phyloP scores from a whole-genome alignment of 1,140 invertebrate genomes.

The Drosophila repleta region DNA sequence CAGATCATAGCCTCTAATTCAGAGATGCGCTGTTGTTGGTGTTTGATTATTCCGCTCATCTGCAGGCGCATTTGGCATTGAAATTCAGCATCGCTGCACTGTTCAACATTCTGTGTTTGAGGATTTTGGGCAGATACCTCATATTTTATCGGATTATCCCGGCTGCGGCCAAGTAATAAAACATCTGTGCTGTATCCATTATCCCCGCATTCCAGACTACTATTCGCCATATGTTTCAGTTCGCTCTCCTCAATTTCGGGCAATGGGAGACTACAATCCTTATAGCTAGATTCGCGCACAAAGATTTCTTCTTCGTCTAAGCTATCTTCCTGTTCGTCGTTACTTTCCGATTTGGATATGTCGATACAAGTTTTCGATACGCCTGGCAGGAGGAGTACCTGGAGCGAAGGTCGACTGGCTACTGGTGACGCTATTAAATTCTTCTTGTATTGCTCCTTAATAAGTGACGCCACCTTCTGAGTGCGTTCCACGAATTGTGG shows the following conservation, averaged over 20 bases:
- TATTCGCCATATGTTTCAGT: slow-evolving; percentile 8
- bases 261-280: slow-evolving; percentile 34
- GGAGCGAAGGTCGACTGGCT: slow-evolving; percentile 34
- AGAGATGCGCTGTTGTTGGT: slow-evolving; percentile 40
- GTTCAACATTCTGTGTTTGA: not conserved
- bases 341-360: not conserved
- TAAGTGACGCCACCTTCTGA: slow-evolving; percentile 30
- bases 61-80: slow-evolving; percentile 29
- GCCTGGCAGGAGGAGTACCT: slow-evolving; percentile 57
- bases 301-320: slow-evolving; percentile 57
- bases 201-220: slow-evolving; percentile 4
- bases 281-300: slow-evolving; percentile 54
- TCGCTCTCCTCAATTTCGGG: slow-evolving; percentile 58
- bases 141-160: slow-evolving; percentile 38
- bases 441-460: slow-evolving; percentile 6
- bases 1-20: slow-evolving; percentile 51
- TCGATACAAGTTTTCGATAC: slow-evolving; percentile 44
- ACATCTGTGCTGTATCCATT: slow-evolving; percentile 57
- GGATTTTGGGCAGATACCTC: slow-evolving; percentile 26
- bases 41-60: slow-evolving; percentile 44
- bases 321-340: not conserved
- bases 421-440: not conserved
- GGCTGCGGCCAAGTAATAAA: slow-evolving; percentile 52
- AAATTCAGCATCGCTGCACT: slow-evolving; percentile 27
- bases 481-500: slow-evolving; percentile 63